Evolutionary conservation across 2,888 invertebrate genomes (phyloP), one percentile per base, ranked within the genome.

Genomic region (Hipparchia sbordonii): DNA sequence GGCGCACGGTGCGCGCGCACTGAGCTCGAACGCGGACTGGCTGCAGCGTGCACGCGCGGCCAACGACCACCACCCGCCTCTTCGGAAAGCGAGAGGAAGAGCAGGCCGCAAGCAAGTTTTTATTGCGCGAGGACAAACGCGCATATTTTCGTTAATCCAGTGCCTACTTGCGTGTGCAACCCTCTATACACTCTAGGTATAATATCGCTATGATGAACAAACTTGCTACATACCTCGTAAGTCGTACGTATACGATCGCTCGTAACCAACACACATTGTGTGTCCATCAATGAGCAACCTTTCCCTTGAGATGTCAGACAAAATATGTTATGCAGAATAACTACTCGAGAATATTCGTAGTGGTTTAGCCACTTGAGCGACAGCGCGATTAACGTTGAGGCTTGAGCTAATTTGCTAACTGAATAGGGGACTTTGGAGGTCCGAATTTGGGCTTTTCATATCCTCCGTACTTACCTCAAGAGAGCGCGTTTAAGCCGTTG

Each of bases 21-120:
- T 82, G 85, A 85, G 89, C 85, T 84, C 89, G 81, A 82, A 82
- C 88, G 86, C 90, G 83, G 87, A 93, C 93, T 92, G 93, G 87
- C 87, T 84, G 82, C 39, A 39, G 39, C 39, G 39, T 39, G 39
- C 78, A 75, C 72, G 82, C 84, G 79, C 83, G 82, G 83, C 82
- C 83, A 80, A 77, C 88, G 84, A 85, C 90, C 90, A 89, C 90
- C 89, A 85, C 89, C 85, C 85, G 79, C 77, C 82, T 84, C 86
- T 85, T 84, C 87, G 79, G 86, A 89, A 88, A 88, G 90, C 91
- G 92, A 92, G 91, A 92, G 91, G 91, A 91, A 88, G 87, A 88
- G 82, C 87, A 86, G 82, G 82, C 85, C 85, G 84, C 83, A 86
- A 91, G 90, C 91, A 80, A 85, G 91, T 92, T 92, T 91, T 87